Evolutionary conservation across 1,140 invertebrate species (phyloP).

Genomic region (Drosophila micromelanica): DNA sequence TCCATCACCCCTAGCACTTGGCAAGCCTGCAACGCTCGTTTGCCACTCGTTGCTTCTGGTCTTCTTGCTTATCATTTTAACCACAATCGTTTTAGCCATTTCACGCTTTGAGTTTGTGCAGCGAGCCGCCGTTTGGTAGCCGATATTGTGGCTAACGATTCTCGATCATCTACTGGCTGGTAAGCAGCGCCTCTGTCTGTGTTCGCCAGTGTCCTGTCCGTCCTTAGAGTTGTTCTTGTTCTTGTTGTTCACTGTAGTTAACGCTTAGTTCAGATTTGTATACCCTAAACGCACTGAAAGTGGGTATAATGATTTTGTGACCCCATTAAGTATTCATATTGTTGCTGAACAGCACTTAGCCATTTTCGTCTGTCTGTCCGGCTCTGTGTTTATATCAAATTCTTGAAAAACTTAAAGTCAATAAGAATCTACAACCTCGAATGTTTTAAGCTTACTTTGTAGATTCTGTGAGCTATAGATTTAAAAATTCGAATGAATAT

Average conservation of each 20-base stretch:
- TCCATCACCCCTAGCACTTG: conserved; percentile 52
- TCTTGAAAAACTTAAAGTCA: too few species aligned
- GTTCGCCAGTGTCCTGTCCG: conserved; percentile 41
- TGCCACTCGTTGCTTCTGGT: conserved; percentile 71
- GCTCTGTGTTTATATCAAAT: too few species aligned
- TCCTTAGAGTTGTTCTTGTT: background rate
- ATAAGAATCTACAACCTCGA: too few species aligned
- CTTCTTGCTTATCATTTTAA: conserved; percentile 71
- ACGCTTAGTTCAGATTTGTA: too few species aligned
- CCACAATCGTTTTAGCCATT: conserved; percentile 54
- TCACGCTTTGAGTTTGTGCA: conserved; percentile 46
- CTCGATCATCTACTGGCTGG: conserved; percentile 35
- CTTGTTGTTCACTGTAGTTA: background rate
- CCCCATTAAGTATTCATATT: too few species aligned
- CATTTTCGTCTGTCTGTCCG: too few species aligned
- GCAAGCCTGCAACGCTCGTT: conserved; percentile 58
- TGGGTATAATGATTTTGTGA: too few species aligned
- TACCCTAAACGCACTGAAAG: too few species aligned
- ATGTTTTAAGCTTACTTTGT: too few species aligned
- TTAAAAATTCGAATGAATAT: too few species aligned
- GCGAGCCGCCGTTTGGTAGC: conserved; percentile 44
- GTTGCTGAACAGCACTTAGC: too few species aligned
- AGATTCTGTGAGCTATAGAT: too few species aligned
- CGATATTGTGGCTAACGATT: background rate
- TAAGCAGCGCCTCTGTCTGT: conserved; percentile 54